phyloP scores from a whole-genome alignment of 2,797 vertebrate genomes.

The Typhlichthys eigenmanni region DNA sequence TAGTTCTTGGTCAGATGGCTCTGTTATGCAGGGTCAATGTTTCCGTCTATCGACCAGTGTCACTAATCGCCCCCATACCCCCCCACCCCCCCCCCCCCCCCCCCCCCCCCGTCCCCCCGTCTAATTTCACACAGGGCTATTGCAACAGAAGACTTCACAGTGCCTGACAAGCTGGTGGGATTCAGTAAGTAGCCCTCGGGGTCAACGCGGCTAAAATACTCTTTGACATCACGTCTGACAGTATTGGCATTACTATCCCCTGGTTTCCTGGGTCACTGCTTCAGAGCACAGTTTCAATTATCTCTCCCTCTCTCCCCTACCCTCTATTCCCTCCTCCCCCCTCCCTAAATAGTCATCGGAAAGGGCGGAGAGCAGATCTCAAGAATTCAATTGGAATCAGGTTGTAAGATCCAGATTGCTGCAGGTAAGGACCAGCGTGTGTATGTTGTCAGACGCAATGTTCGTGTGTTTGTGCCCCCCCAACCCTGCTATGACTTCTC shows the following conservation, averaged over 20 bases:
- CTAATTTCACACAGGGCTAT: conserved; percentile 84
- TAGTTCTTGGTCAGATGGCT: background rate
- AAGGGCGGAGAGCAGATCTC: conserved; percentile 98
- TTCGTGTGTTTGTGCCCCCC: background rate
- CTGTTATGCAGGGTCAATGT: background rate
- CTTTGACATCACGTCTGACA: conserved; percentile 37
- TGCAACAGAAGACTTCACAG: conserved; percentile 98
- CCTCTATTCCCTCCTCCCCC: conserved; percentile 24
- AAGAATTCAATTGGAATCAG: conserved; percentile 96
- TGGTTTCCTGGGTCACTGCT: conserved; percentile 40
- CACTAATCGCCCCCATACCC: too few species aligned
- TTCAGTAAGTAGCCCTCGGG: conserved; percentile 89
- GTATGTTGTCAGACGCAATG: background rate
- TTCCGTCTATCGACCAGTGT: background rate
- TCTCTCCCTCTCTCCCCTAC: background rate
- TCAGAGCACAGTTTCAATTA: conserved; percentile 21
- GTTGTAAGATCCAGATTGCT: conserved; percentile 99
- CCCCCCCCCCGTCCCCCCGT: background rate
- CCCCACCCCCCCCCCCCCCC: fast-evolving
- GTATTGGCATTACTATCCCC: conserved; percentile 39
- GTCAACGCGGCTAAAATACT: conserved; percentile 25
- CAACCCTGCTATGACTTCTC: too few species aligned
- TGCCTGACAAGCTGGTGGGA: conserved; percentile 99
- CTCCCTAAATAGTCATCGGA: conserved; percentile 88
- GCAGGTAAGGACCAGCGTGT: conserved; percentile 78